Conservation (phyloP, 2,797 vertebrate species). For the Enteromius unitaeniatus region DNA sequence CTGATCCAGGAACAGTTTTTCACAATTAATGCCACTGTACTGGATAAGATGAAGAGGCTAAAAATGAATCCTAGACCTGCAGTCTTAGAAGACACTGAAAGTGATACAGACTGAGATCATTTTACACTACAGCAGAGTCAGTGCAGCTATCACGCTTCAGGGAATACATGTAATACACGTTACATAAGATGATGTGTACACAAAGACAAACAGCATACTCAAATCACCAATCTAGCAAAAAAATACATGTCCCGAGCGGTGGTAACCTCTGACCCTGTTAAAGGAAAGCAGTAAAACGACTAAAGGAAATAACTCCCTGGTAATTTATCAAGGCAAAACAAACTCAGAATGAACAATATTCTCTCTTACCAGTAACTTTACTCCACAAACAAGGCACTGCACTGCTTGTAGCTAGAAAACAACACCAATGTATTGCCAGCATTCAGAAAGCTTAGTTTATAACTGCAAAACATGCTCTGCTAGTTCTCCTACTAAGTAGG, state of each 20-base stretch:
- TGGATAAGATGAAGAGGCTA: not conserved
- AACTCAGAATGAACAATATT: not conserved
- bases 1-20: constrained; percentile 27
- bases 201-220: constrained; percentile 14
- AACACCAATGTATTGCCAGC: constrained; percentile 18
- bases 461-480: not conserved
- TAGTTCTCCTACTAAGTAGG: not conserved
- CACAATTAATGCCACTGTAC: not conserved
- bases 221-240: constrained; percentile 13
- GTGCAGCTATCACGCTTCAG: constrained; percentile 3
- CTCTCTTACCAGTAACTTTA: not conserved
- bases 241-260: not conserved
- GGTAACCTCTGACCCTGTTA: constrained; percentile 14
- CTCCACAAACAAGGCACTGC: constrained; percentile 7
- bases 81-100: constrained; percentile 30
- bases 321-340: not conserved
- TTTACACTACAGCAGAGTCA: constrained; percentile 41
- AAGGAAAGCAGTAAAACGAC: not conserved
- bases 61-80: constrained; percentile 18
- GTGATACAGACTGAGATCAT: constrained; percentile 33
- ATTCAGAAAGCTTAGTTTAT: constrained; percentile 26
- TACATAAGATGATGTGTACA: constrained; percentile 10
- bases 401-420: constrained; percentile 24
- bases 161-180: constrained; percentile 12
- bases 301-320: not conserved